These are phyloP conservation scores for Agrypnus murinus DNA, from an alignment of 2,888 invertebrate species.

Conservation along the genomic window DNA sequence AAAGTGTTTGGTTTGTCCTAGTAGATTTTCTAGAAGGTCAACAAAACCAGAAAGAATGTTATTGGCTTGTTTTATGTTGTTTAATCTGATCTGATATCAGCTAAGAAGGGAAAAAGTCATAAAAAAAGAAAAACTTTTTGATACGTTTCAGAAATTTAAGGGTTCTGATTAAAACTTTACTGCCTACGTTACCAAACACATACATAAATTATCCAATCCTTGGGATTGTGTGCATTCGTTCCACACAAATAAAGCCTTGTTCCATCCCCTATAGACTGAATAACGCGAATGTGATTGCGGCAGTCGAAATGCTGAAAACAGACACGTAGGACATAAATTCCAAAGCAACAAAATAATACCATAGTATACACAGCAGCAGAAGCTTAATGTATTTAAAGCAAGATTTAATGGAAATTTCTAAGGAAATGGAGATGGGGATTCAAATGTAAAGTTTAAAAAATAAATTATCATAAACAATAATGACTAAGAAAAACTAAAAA, in stretches of 20 bases:
- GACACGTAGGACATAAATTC: slow-evolving; percentile 17
- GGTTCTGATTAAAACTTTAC: slow-evolving; percentile 16
- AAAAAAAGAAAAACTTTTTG: not conserved
- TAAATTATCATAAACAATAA: not conserved
- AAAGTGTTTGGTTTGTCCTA: not conserved
- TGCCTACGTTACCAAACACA: slow-evolving; percentile 73
- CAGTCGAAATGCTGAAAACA: slow-evolving; percentile 91
- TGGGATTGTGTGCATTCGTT: slow-evolving; percentile 95
- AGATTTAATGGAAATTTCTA: not conserved
- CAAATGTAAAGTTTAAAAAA: too few species aligned
- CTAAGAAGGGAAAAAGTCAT: not conserved
- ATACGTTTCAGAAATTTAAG: slow-evolving; percentile 15
- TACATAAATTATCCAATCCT: slow-evolving; percentile 96
- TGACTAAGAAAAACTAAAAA: not conserved
- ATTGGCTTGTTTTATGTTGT: slow-evolving; percentile 13
- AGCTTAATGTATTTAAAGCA: slow-evolving; percentile 1
- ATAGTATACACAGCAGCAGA: not conserved
- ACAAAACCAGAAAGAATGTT: slow-evolving; percentile 1
- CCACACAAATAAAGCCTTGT: slow-evolving; percentile 93
- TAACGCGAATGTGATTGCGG: slow-evolving; percentile 94
- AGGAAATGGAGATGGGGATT: not conserved
- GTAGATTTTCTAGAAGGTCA: not conserved
- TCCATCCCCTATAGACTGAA: slow-evolving; percentile 94
- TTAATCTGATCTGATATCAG: slow-evolving; percentile 10
- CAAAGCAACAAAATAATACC: slow-evolving; percentile 1